Evolutionary conservation across 2,113 vertebrate species (phyloP), one percentile per base, ranked within the genome.

Genomic region (Numida meleagris): DNA sequence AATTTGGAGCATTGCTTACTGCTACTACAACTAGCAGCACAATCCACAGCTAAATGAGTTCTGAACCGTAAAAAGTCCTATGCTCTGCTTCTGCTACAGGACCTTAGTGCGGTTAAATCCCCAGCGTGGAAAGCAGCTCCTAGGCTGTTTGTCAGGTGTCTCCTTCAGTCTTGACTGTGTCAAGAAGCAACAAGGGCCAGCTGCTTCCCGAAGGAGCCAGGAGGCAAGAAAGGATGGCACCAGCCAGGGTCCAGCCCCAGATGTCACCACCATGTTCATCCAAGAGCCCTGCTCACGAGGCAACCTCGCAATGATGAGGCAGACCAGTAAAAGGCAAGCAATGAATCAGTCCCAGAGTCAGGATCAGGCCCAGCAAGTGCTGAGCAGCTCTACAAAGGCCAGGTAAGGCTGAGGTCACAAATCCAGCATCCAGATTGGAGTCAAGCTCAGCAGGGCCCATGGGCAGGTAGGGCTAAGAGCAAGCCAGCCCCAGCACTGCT

Each of bases 1-100:
- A 31, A 46, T 1, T 12, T 0, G 4, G 53, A 76, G 7, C 2
- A 5, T 31, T 46, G n/a, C 34, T 57, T 40, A 23, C 21, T 14
- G 50, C 45, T 8, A 5, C 3, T 38, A 19, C 34, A 24, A 12
- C 59, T 40, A 24, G 46, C 13, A 42, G 21, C 38, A 51, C 50
- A 51, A 42, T 14, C 36, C 38, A 78, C 12, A 63, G 10, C 59
- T 40, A 78, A 36, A 34, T 3, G 18, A 59, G 27, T 6, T 33
- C 14, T 63, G 43, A 36, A 36, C 12, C 31, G 34, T 11, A 40
- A 51, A 36, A 42, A 33, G 46, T 8, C 36, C n/a, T 40, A 11
- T 42, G 20, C 16, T 21, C 59, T 18, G 16, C 23, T 51, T 24
- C 34, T 25, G 21, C 25, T 24, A 14, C 59, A 63, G 34, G 31